Conservation (phyloP, 2,797 vertebrate species). For the Rhinoraja longicauda region DNA sequence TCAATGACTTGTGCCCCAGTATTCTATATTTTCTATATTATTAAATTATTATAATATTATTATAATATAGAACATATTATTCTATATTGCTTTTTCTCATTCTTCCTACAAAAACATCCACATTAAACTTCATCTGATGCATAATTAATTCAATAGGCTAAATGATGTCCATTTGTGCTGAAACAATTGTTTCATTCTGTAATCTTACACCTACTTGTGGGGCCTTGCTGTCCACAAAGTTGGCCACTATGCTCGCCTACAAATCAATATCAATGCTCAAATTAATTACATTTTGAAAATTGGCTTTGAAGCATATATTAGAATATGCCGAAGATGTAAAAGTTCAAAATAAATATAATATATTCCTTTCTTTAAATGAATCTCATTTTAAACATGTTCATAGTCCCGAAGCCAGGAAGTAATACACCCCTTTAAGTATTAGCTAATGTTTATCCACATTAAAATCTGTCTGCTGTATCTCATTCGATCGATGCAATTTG, state of each 20-base stretch:
- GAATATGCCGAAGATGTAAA: not conserved
- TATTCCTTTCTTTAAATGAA: not conserved
- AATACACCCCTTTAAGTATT: not conserved
- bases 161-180: too few relatives aligned
- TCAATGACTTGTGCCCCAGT: too few relatives aligned
- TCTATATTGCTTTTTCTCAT: too few relatives aligned
- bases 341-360: not conserved
- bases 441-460: not conserved
- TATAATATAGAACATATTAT: too few relatives aligned
- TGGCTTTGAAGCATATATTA: not conserved
- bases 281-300: not conserved
- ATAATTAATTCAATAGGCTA: too few relatives aligned
- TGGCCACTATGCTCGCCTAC: not conserved
- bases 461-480: not conserved
- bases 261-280: not conserved
- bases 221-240: not conserved
- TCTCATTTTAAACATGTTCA: not conserved
- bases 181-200: too few relatives aligned
- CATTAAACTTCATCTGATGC: too few relatives aligned
- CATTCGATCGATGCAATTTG: slow-evolving; percentile 5
- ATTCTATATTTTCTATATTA: too few relatives aligned
- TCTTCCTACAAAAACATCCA: too few relatives aligned
- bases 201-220: not conserved
- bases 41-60: too few relatives aligned
- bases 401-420: not conserved